Evolutionary conservation across 1,140 invertebrate genomes (phyloP).

Genomic region (Drosophila quadrilineata): DNA sequence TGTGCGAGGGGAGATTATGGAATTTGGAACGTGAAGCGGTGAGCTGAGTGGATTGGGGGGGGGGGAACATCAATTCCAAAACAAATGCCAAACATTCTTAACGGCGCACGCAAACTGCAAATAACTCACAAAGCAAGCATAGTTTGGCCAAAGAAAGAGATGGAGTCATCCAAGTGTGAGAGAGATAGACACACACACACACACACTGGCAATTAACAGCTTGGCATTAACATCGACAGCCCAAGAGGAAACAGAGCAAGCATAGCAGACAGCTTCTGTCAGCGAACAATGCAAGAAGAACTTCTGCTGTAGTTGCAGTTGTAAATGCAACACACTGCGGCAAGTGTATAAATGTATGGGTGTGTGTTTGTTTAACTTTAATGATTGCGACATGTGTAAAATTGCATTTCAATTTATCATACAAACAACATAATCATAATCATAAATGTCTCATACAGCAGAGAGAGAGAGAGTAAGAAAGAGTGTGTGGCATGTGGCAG

Average conservation of each 20-base stretch:
- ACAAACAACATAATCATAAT: neutral
- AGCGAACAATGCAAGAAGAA: too few species aligned
- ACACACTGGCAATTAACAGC: too few species aligned
- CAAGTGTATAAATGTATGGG: too few species aligned
- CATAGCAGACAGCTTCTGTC: too few species aligned
- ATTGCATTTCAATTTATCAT: conserved; percentile 16
- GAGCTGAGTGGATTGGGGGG: too few species aligned
- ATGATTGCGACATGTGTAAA: conserved; percentile 29
- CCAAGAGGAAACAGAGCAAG: too few species aligned
- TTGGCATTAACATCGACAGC: too few species aligned
- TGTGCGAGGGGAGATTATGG: conserved; percentile 9
- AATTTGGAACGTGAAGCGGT: conserved; percentile 23
- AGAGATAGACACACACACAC: too few species aligned
- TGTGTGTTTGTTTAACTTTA: neutral
- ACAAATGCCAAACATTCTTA: conserved; percentile 45
- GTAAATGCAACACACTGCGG: too few species aligned
- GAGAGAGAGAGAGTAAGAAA: neutral
- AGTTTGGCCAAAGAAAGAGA: neutral
- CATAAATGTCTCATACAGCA: too few species aligned
- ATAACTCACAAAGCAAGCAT: conserved; percentile 49
- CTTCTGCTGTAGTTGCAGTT: too few species aligned
- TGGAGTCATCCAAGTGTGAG: too few species aligned
- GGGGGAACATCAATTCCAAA: conserved; percentile 41
- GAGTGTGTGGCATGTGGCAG: conserved; percentile 6
- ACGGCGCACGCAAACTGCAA: conserved; percentile 55